A percentile compares a stretch with the other conserved stretches of the same genome.
Conservation (phyloP, 2,113 vertebrate species). For the Corythoichthys haematopterus region DNA sequence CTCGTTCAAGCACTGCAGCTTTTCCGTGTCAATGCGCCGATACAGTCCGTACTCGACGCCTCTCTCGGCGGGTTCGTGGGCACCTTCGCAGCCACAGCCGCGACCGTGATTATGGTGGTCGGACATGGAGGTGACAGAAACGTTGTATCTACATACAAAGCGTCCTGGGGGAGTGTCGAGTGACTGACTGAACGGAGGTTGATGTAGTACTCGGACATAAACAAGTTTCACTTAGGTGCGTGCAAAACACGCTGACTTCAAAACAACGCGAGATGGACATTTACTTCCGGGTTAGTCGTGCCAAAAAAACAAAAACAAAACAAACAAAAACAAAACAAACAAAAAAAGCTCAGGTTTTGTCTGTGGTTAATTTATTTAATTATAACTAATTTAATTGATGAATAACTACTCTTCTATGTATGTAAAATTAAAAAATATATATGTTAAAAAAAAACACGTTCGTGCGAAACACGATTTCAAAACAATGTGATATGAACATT, state of each 20-base stretch:
- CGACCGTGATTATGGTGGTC: constrained; percentile 64
- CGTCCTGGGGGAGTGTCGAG: background rate
- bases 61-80: constrained; percentile 82
- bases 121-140: constrained; percentile 54
- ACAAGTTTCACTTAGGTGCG: background rate
- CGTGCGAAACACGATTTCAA: background rate
- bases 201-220: background rate
- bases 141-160: background rate
- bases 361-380: too few species aligned
- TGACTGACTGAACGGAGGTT: too few species aligned
- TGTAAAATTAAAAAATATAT: too few species aligned
- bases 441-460: too few species aligned
- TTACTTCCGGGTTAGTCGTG: background rate
- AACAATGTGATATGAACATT: background rate
- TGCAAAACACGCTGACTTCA: background rate
- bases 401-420: too few species aligned
- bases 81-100: constrained; percentile 70
- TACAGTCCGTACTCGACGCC: constrained; percentile 87
- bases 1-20: constrained; percentile 92
- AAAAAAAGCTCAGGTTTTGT: too few species aligned
- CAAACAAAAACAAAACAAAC: too few species aligned
- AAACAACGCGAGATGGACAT: background rate
- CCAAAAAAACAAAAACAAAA: background rate
- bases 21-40: constrained; percentile 83
- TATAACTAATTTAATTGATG: too few species aligned